Conservation (phyloP, 2,888 invertebrate species). For the Tetheella fluctuosa region DNA sequence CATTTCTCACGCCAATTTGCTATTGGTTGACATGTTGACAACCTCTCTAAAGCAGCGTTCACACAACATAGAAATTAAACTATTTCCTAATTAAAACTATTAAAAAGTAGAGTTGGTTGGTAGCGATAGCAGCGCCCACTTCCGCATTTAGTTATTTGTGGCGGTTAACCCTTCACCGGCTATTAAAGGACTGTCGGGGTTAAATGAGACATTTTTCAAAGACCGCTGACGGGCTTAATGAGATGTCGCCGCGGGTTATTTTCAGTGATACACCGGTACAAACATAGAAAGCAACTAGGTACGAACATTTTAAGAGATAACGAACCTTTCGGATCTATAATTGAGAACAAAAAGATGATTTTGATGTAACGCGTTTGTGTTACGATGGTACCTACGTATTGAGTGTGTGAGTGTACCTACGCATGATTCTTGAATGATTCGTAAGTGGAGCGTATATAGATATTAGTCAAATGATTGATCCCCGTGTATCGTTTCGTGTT, state of each 20-base stretch:
- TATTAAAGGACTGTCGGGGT: conserved; percentile 79
- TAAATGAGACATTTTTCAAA: conserved; percentile 83
- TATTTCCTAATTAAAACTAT: conserved; percentile 83
- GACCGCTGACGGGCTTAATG: conserved; percentile 79
- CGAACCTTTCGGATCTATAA: conserved; percentile 48
- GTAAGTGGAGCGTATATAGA: conserved; percentile 70
- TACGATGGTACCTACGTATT: conserved; percentile 9
- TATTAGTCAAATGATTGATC: conserved; percentile 53
- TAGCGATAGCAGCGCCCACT: conserved; percentile 67
- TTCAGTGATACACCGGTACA: conserved; percentile 62
- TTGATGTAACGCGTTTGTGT: background rate
- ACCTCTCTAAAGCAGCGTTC: conserved; percentile 44
- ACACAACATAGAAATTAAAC: conserved; percentile 77
- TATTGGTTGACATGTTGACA: conserved; percentile 58
- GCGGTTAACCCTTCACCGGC: conserved; percentile 79
- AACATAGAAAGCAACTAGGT: conserved; percentile 46
- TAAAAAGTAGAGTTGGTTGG: conserved; percentile 63
- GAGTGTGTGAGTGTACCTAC: conserved; percentile 30
- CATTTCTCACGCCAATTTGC: conserved; percentile 77
- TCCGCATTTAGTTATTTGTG: conserved; percentile 81
- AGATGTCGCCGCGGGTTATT: conserved; percentile 79
- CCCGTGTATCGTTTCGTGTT: conserved; percentile 54
- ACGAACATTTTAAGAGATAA: conserved; percentile 47
- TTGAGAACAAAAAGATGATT: conserved; percentile 48
- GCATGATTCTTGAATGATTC: conserved; percentile 61